These are phyloP conservation scores for Grus americana DNA, from an alignment of 2,113 vertebrate genomes.

Conservation along the genomic window DNA sequence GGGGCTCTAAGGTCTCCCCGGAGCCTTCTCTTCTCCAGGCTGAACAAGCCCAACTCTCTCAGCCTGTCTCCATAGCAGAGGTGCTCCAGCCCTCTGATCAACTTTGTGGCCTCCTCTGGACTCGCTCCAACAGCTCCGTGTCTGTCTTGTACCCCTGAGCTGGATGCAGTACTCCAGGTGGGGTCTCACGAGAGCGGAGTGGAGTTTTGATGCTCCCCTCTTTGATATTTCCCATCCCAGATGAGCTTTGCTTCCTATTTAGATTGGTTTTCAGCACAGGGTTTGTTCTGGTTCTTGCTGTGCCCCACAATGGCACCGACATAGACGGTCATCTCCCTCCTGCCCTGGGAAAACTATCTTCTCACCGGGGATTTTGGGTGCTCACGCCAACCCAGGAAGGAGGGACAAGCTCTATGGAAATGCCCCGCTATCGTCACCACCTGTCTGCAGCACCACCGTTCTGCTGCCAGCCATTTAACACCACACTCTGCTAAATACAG, in stretches of 20 bases:
- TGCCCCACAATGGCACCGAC: background rate
- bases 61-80: too few relatives aligned
- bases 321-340: rapidly evolving
- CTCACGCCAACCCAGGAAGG: background rate
- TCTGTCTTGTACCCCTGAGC: too few relatives aligned
- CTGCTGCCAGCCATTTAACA: background rate
- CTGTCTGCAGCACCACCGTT: background rate
- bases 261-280: rapidly evolving
- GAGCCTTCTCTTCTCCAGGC: too few relatives aligned
- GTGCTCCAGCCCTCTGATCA: too few relatives aligned
- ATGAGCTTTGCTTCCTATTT: background rate
- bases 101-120: too few relatives aligned
- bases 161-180: too few relatives aligned
- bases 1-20: too few relatives aligned
- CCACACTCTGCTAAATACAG: background rate
- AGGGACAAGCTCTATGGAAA: background rate
- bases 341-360: rapidly evolving
- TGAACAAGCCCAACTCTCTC: too few relatives aligned
- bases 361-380: background rate
- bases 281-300: background rate
- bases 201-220: background rate
- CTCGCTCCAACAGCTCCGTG: too few relatives aligned
- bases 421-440: rapidly evolving
- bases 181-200: too few relatives aligned
- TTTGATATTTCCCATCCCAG: background rate